A percentile compares a stretch with the other conserved stretches of the same genome.
Conservation (phyloP, 30 jellyfish, hydroid and myxozoan species). For the Chrysaora quinquecirrha region DNA sequence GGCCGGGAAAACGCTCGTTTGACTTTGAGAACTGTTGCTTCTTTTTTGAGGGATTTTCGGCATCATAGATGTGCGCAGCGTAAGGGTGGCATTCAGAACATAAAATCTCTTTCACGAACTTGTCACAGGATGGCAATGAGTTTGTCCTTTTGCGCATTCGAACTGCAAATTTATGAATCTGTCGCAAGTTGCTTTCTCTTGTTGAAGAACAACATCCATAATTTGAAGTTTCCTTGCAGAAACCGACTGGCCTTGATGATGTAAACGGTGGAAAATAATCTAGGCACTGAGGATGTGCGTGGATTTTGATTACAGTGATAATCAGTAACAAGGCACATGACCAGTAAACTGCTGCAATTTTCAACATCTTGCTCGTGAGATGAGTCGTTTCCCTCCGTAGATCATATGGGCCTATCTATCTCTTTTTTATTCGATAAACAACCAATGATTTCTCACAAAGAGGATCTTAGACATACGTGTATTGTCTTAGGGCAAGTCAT, state of each 20-base stretch:
- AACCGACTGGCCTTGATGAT: constrained; percentile 46
- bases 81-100: constrained; percentile 94
- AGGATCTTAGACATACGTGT: too few species aligned
- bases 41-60: constrained; percentile 69
- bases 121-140: constrained; percentile 13
- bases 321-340: too few species aligned
- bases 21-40: constrained; percentile 34
- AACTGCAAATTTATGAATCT: constrained; percentile 23
- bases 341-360: too few species aligned
- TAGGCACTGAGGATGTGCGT: constrained; percentile 92
- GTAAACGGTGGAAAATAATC: constrained; percentile 88
- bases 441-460: too few species aligned
- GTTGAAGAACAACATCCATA: constrained; percentile 85
- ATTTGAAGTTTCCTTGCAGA: constrained; percentile 66
- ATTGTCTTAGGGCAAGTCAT: background rate
- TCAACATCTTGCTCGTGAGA: too few species aligned
- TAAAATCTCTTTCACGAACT: constrained; percentile 40
- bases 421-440: too few species aligned
- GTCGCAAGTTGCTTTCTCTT: constrained; percentile 33
- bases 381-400: too few species aligned
- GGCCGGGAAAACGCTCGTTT: constrained; percentile 83
- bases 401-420: too few species aligned
- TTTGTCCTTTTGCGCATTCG: background rate
- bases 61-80: constrained; percentile 95
- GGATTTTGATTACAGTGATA: background rate